phyloP scores from a whole-genome alignment of 2,888 invertebrate species.

The Eupithecia inturbata region DNA sequence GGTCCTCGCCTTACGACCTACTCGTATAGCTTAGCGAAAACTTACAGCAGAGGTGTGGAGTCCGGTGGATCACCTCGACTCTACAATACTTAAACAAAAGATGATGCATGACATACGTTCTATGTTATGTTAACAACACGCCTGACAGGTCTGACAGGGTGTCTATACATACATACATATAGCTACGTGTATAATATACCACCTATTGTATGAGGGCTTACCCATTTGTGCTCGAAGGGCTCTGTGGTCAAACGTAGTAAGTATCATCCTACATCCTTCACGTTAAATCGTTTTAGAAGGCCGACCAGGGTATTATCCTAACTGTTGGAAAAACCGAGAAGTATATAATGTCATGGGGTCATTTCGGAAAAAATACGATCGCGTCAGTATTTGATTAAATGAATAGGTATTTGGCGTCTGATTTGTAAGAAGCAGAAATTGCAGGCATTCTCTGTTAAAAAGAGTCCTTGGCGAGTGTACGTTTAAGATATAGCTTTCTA shows the following conservation, averaged over 20 bases:
- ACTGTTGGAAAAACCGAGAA: not conserved
- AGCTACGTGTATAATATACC: not conserved
- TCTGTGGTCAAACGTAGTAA: not conserved
- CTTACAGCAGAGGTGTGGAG: not conserved
- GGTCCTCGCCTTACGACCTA: no score
- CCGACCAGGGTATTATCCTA: not conserved
- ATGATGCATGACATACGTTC: not conserved
- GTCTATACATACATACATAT: not conserved
- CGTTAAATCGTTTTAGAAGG: not conserved
- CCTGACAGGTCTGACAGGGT: slow-evolving; percentile 1
- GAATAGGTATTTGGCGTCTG: not conserved
- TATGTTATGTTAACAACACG: not conserved
- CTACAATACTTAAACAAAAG: not conserved
- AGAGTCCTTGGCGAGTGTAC: not conserved
- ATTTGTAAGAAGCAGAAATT: not conserved
- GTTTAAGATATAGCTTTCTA: not conserved
- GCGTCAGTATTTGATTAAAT: not conserved
- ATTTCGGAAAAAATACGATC: not conserved
- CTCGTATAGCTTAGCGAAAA: no score
- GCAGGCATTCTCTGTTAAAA: not conserved
- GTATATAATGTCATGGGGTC: not conserved
- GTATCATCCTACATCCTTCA: not conserved
- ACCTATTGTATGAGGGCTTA: not conserved
- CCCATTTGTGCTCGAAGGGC: not conserved
- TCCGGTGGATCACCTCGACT: not conserved